Evolutionary conservation across 2,888 invertebrate genomes (phyloP).

Genomic region (Notodromas monacha): DNA sequence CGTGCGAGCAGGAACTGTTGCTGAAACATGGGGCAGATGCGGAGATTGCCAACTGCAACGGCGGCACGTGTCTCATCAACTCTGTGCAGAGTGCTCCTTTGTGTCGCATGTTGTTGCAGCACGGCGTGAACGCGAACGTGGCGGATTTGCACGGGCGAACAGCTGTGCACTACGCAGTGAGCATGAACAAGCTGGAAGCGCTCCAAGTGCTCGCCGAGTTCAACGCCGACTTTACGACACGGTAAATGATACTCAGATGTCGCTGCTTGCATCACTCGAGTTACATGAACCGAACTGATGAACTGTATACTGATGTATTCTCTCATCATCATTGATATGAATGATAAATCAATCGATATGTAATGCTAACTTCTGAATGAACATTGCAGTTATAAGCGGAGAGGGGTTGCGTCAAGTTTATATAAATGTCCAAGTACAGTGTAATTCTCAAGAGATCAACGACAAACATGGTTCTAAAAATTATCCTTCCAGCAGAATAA

Average conservation of each 20-base stretch:
- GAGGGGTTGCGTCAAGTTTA: too few relatives aligned
- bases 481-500: too few relatives aligned
- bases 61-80: slow-evolving; percentile 73
- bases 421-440: too few relatives aligned
- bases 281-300: too few relatives aligned
- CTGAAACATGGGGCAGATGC: slow-evolving; percentile 49
- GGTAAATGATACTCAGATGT: too few relatives aligned
- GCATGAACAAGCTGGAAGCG: slow-evolving; percentile 33
- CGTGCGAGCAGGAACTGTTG: slow-evolving; percentile 29
- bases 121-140: slow-evolving; percentile 53
- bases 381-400: too few relatives aligned
- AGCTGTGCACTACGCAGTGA: slow-evolving; percentile 67
- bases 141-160: slow-evolving; percentile 62
- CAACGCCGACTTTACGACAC: slow-evolving; percentile 50
- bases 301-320: too few relatives aligned
- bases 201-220: slow-evolving; percentile 40
- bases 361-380: too few relatives aligned
- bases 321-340: too few relatives aligned
- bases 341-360: too few relatives aligned
- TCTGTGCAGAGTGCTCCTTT: slow-evolving; percentile 53
- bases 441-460: too few relatives aligned
- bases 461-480: too few relatives aligned
- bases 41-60: slow-evolving; percentile 50
- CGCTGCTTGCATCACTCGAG: neutral
- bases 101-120: slow-evolving; percentile 33